Evolutionary conservation across 2,888 invertebrate genomes (phyloP), one percentile per base, ranked within the genome.

Genomic region (Proisotoma minuta): DNA sequence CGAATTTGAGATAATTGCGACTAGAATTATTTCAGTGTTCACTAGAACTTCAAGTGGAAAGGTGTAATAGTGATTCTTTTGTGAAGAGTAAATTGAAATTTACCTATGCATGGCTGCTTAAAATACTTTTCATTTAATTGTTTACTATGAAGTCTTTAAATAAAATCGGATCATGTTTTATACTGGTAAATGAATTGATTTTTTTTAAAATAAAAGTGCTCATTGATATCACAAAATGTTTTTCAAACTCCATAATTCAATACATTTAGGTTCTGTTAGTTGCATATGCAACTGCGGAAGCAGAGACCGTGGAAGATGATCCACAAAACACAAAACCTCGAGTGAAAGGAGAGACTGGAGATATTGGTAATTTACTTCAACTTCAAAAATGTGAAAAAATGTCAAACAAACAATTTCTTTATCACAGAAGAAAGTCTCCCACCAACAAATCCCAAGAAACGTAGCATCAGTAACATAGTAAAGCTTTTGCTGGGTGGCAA

Each of bases 401-500:
- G 20, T 3, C 49, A 20, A 4, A 49, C 2, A 49, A 48, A 10
- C 8, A n/a, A 34, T 53, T 57, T 51, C 47, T 59, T 59, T 60
- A n/a, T n/a, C n/a, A 58, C 60, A 64, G 64, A 64, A 50, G 26
- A 60, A 52, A 59, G 59, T 15, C 62, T 65, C 15, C 57, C 59
- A 22, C 65, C 66, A 15, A 60, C 63, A 2, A 57, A 63, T 12
- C 56, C 59, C 2, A 59, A 69, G 39, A 69, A 69, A 29, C 48
- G 73, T 23, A 72, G 72, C 53, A 71, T 73, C 15, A 66, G 65
- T 10, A 73, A 70, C 56, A 71, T 73, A 34, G 70, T 72, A 1
- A 59, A 72, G 43, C 69, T 73, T n/a, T 63, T 73, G 10, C 66
- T 73, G 20, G 73, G 73, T 65, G 73, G 73, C 8, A 73, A 71